A percentile compares a stretch with the other conserved stretches of the same genome.
Conservation (phyloP, 2,113 vertebrate species). For the Grammomys surdaster region DNA sequence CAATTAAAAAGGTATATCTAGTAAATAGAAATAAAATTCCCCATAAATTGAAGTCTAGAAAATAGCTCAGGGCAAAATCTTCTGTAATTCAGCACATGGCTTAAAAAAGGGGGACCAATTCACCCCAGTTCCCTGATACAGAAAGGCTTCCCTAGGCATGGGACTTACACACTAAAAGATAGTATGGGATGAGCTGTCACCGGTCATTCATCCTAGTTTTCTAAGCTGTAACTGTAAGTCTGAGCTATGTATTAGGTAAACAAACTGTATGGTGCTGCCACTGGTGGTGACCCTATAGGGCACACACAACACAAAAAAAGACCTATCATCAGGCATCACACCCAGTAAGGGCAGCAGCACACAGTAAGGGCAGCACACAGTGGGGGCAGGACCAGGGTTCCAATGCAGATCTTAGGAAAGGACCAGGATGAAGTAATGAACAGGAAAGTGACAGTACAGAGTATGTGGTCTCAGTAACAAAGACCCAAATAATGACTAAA, state of each 20-base stretch:
- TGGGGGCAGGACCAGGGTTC: not conserved
- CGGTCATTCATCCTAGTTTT: not conserved
- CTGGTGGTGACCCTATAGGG: not conserved
- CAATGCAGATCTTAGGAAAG: not conserved
- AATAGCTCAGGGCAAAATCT: not conserved
- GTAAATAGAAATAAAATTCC: not conserved
- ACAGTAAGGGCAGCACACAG: not conserved
- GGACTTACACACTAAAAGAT: not conserved
- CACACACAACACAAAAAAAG: not conserved
- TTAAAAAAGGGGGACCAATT: not conserved
- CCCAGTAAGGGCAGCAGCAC: not conserved
- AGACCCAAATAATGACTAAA: not conserved
- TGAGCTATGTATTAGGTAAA: not conserved
- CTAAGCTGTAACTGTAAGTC: not conserved
- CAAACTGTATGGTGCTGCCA: not conserved
- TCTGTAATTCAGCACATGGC: not conserved
- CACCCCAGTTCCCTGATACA: not conserved
- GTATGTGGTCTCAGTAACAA: not conserved
- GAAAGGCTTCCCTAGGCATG: not conserved
- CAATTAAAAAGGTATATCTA: not conserved
- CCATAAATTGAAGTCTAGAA: slow-evolving; percentile 21
- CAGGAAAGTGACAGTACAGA: not conserved
- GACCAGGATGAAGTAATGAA: not conserved
- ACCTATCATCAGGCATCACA: not conserved
- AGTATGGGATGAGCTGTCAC: not conserved